phyloP scores from a whole-genome alignment of 2,113 vertebrate species.

The Bos javanicus region DNA sequence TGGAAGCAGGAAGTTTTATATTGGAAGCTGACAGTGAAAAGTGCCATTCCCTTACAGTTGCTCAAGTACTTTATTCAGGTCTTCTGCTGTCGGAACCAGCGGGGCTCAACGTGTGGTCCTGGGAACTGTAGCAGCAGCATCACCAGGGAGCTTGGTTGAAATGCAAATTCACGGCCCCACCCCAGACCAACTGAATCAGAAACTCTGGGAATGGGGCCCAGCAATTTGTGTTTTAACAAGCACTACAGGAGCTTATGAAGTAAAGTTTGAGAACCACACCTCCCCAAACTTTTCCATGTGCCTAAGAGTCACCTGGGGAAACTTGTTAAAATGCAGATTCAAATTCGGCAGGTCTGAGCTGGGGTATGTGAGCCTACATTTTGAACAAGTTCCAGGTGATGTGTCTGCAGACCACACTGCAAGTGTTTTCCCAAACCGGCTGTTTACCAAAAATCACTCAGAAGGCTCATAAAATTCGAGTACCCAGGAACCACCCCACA shows the following conservation, averaged over 20 bases:
- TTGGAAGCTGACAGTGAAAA: background rate
- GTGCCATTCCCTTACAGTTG: background rate
- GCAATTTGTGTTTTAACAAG: constrained; percentile 67
- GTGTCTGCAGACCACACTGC: constrained; percentile 16
- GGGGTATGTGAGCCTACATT: background rate
- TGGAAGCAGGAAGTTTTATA: constrained; percentile 39
- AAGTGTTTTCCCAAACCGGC: constrained; percentile 16
- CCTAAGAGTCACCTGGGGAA: constrained; percentile 47
- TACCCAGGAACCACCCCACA: constrained; percentile 14
- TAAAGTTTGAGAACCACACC: constrained; percentile 29
- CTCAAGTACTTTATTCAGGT: background rate
- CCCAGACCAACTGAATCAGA: constrained; percentile 41
- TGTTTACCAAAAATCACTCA: constrained; percentile 46
- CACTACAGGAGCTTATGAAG: constrained; percentile 50
- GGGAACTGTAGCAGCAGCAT: constrained; percentile 30
- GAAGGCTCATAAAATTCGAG: constrained; percentile 31
- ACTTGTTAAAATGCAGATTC: constrained; percentile 56
- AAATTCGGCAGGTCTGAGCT: constrained; percentile 14
- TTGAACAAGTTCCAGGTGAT: constrained; percentile 13
- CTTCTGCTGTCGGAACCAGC: background rate
- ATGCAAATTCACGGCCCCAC: constrained; percentile 58
- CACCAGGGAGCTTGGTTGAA: constrained; percentile 56
- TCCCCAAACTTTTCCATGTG: constrained; percentile 41
- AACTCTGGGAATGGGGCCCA: constrained; percentile 68
- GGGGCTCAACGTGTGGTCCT: constrained; percentile 5